A percentile compares a stretch with the other conserved stretches of the same genome.
Evolutionary conservation across 2,888 invertebrate genomes (phyloP).

Genomic region (Pecten maximus): DNA sequence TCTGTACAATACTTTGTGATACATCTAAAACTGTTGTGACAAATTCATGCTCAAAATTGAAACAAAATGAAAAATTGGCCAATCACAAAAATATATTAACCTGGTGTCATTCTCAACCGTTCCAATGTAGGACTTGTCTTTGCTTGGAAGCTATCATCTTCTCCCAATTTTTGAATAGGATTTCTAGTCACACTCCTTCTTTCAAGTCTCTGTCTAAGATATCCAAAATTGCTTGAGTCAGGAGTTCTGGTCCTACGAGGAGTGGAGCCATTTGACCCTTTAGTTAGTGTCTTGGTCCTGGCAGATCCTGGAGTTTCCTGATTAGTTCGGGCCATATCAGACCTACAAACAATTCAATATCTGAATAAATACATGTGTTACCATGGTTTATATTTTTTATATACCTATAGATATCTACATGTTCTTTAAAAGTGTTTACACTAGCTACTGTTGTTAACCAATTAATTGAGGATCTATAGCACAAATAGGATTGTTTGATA

Average conservation of each 20-base stretch:
- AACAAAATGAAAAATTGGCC: too few relatives aligned
- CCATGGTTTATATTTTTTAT: too few relatives aligned
- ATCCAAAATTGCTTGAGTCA: background rate
- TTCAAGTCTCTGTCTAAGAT: constrained; percentile 60
- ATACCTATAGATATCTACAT: too few relatives aligned
- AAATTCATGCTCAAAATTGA: too few relatives aligned
- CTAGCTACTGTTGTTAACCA: too few relatives aligned
- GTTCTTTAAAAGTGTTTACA: too few relatives aligned
- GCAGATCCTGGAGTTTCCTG: constrained; percentile 13
- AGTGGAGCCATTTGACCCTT: background rate
- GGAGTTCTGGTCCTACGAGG: background rate
- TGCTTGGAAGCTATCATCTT: constrained; percentile 52
- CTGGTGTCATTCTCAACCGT: constrained; percentile 74
- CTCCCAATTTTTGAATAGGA: constrained; percentile 51
- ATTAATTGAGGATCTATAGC: too few relatives aligned
- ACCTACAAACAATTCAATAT: background rate
- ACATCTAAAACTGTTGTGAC: too few relatives aligned
- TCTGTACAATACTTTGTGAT: too few relatives aligned
- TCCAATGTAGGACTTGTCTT: constrained; percentile 74
- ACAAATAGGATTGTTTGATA: too few relatives aligned
- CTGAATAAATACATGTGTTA: too few relatives aligned
- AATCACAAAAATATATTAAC: too few relatives aligned
- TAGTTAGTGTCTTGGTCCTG: background rate
- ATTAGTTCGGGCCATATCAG: background rate
- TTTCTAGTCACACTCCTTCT: constrained; percentile 38